Base-by-base conservation (phyloP, 2,888 invertebrate species). In the Chydorus sphaericus region DNA sequence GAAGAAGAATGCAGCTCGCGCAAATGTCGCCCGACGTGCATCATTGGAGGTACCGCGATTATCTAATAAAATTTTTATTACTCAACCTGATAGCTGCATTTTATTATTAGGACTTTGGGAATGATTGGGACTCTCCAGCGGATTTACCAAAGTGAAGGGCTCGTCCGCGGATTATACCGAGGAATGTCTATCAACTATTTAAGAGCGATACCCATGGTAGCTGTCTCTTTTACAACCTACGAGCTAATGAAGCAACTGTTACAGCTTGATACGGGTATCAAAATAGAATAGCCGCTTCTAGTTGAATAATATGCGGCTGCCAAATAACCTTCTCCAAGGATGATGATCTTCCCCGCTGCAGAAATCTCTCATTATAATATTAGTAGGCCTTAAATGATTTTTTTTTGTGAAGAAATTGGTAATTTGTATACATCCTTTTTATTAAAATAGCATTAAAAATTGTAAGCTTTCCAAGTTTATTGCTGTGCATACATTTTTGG, bases 151-250 rank as follows among this genome's bases (percentile, higher is more conserved):
- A 86, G 89, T 67, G 81, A 91, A 70, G 92, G 92, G 2, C 67
- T 91, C 44, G 69, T 78, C 1, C 78, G 77, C 63, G 92, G 91
- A 18, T 72, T 91, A 52, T 92, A 89, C 70, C 76, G 91, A 38
- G 92, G 92, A 26, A 88, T 92, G 86, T 87, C 85, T 61, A 82
- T 91, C 64, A 91, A 92, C 76, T 91, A 90, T 72, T 73, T 91
- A 65, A 71, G 91, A 58, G 90, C 88, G n/a, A 81, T 89, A 60
- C 91, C 92, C n/a, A 91, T 90, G 87, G 86, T 87, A 3, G 87
- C 90, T 14, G 86, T 89, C 11, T 89, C 88, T 50, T 91, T 91
- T 73, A 81, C 88, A 33, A 85, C 85, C 0, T 91, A 90, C 68
- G 91, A 92, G 71, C 70, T 86, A 14, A 82, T 85, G 77, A 89